Base-by-base conservation (phyloP, 2,113 vertebrate genomes). In the Silurus meridionalis region DNA sequence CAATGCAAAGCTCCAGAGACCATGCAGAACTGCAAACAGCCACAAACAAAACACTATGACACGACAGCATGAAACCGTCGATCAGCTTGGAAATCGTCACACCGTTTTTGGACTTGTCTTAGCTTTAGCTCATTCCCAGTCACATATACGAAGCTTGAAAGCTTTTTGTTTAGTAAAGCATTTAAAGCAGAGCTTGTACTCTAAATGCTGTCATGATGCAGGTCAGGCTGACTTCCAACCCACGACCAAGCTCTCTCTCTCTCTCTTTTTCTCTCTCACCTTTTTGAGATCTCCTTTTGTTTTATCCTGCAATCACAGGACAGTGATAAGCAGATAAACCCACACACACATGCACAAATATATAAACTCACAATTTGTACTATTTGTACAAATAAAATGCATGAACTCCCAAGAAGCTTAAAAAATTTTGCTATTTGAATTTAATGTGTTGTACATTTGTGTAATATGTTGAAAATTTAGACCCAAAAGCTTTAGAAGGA, bases 261-360 rank as follows among this genome's bases (percentile, higher is more conserved):
- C 83, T 69, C n/a, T 83, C 46, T 61, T 23, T 23, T 14, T 77
- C 52, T 57, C 82, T 71, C 64, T 84, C 93, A 94, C 94, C 94
- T 94, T 91, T 91, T 92, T 91, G 92, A 83, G 83, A 90, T 90
- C 91, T 89, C 93, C 90, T 91, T 92, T 80, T 86, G 89, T 91
- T 90, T 92, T 88, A 92, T 89, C 94, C 95, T 95, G 94, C 87
- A 95, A 95, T 92, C 94, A 95, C 89, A 94, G 83, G 89, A 86
- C 85, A 94, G 90, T 92, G 85, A 89, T 89, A 84, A 92, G 81
- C 88, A 77, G 80, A 74, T 78, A 87, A 85, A 4, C 37, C 37
- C 37, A 79, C n/a, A 71, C 67, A 82, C 10, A 67, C 74, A 80
- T 9, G 23, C 48, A 77, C 21, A 77, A 23, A 57, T 53, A 78